Evolutionary conservation across 2,888 invertebrate genomes (phyloP), one percentile per base, ranked within the genome.

Genomic region (Acleris cristana): DNA sequence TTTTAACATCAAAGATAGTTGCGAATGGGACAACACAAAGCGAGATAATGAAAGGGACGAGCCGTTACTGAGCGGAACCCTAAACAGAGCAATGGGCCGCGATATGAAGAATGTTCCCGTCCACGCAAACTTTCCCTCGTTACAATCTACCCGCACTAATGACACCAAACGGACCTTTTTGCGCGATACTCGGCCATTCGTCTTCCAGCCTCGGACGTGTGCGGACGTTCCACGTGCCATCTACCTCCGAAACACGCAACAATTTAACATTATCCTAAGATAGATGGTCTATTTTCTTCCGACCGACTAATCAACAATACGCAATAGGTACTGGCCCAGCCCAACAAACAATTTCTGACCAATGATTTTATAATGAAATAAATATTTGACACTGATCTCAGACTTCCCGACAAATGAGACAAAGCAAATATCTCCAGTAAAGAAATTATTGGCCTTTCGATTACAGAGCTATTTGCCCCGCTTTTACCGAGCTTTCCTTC

Each of bases 121-220:
- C 80, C 78, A 78, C 79, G 79, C 80, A 83, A 85, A 86, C 80
- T 83, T 85, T 81, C 81, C 79, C 85, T 85, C 82, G 82, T 84
- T 84, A 86, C 80, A 81, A 80, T 78, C 77, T 83, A 82, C 82
- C 83, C 81, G 72, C 81, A 79, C 89, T 92, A 92, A 90, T 90
- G 90, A 90, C 85, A 80, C 79, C 77, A 72, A 81, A 70, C 76
- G 76, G 81, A 87, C 87, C 87, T 92, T 92, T 92, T 91, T 91
- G 89, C 79, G 81, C 82, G 76, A 80, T 80, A 79, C 79, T 78
- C 76, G 82, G 80, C 80, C 89, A 89, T 92, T 90, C 92, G 88
- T 92, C 92, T 91, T 89, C 79, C 74, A 74, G 76, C 79, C 74
- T 78, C 73, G 80, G 87, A 87, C 87, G 83, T 86, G 84, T 81